Base-by-base conservation (phyloP, 2,113 vertebrate species). In the Tachysurus fulvidraco region DNA sequence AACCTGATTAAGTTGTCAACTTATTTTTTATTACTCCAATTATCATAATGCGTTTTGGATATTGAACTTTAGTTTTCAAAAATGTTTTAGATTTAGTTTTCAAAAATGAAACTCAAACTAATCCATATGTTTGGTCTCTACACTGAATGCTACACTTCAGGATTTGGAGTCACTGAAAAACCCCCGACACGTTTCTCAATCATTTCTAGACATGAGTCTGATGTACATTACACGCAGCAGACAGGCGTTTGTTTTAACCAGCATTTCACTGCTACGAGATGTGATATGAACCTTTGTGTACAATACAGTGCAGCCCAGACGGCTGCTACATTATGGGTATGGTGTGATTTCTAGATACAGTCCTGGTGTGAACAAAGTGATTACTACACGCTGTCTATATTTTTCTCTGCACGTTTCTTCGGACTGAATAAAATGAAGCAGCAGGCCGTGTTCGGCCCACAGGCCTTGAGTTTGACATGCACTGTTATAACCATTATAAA, bases 261-360 rank as follows among this genome's bases (percentile, higher is more conserved):
- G 13, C 6, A 78, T 55, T 30, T 19, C 25, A 55, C 2, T 55
- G 50, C 46, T 28, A n/a, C 0, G 23, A 14, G 50, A 54, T 55
- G 25, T 54, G 46, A 13, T 76, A 16, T 78, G 13, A 78, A 1
- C 25, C 25, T 78, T 54, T 0, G 6, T 55, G 50, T 7, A 0
- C 44, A 76, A 52, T 76, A 50, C 21, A 76, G 44, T 50, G 21
- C 1, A 50, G 46, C 46, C 5, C 19, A 5, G 23, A 1, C 0
- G 9, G 25, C 28, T 52, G 13, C n/a, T 54, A 54, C 13, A 9
- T 25, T 77, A 17, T 77, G 50, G 50, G 12, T 54, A 23, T 77
- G 74, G 74, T 77, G 74, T 77, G 23, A 77, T 54, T 52, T 77
- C 69, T 73, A 73, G 69, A 73, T 46, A 76, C 5, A n/a, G 46